Evolutionary conservation across 1,140 invertebrate species (phyloP).

Genomic region (Brachionus koreanus): DNA sequence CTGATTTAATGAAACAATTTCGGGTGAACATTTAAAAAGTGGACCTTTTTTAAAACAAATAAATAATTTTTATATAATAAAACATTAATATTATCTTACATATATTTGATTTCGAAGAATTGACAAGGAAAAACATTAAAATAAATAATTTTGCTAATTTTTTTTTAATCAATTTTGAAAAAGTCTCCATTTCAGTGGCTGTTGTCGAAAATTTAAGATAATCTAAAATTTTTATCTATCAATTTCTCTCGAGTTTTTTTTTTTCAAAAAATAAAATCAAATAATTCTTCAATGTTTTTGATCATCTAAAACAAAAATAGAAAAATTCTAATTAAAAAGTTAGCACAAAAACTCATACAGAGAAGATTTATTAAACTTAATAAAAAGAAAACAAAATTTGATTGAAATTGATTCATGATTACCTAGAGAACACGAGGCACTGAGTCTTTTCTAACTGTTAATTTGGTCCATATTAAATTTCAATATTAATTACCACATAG

Average conservation of each 20-base stretch:
- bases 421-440: background rate
- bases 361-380: background rate
- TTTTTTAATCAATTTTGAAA: background rate
- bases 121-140: background rate
- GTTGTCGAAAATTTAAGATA: background rate
- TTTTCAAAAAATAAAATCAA: background rate
- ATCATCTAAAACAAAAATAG: background rate
- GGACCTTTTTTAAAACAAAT: constrained; percentile 1
- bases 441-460: background rate
- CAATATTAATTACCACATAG: background rate
- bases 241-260: background rate
- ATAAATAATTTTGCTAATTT: background rate
- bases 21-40: constrained; percentile 38
- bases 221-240: background rate
- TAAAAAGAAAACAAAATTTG: background rate
- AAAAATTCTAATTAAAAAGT: background rate
- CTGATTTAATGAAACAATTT: constrained; percentile 26
- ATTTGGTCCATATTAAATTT: background rate
- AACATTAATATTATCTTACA: background rate
- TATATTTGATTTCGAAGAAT: background rate
- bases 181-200: background rate
- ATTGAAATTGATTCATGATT: background rate
- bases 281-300: background rate
- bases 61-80: background rate
- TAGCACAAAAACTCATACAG: background rate